A percentile compares a stretch with the other conserved stretches of the same genome.
phyloP scores from a whole-genome alignment of 2,113 vertebrate species.

The Paralichthys olivaceus region DNA sequence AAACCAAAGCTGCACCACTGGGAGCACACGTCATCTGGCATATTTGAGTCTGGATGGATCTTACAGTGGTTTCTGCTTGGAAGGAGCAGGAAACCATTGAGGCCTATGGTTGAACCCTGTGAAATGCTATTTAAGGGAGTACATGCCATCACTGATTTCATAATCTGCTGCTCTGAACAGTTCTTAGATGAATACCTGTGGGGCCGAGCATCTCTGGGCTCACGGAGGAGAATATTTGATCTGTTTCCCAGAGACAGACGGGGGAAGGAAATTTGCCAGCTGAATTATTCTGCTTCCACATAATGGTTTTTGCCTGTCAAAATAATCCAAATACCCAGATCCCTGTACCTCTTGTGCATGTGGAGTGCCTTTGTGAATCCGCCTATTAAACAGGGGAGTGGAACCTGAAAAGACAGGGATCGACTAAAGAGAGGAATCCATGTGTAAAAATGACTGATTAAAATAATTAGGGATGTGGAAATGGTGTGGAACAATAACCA shows the following conservation, averaged over 20 bases:
- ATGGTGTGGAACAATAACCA: constrained; percentile 79
- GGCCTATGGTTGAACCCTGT: constrained; percentile 61
- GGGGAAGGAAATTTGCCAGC: constrained; percentile 21
- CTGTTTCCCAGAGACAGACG: constrained; percentile 21
- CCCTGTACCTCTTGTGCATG: constrained; percentile 2
- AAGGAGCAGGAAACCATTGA: constrained; percentile 49
- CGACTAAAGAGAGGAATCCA: constrained; percentile 58
- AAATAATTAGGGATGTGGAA: constrained; percentile 77
- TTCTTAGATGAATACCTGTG: constrained; percentile 50
- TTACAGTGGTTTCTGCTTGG: constrained; percentile 44
- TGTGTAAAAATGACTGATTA: constrained; percentile 76
- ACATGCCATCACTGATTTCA: constrained; percentile 64
- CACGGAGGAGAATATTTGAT: constrained; percentile 35
- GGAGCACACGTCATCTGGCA: constrained; percentile 54
- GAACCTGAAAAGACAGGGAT: not conserved
- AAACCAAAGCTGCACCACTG: constrained; percentile 68
- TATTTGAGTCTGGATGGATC: constrained; percentile 62
- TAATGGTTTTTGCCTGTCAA: constrained; percentile 42
- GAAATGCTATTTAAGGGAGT: constrained; percentile 62
- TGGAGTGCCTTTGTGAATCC: constrained; percentile 9
- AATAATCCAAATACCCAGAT: constrained; percentile 35
- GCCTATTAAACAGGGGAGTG: not conserved
- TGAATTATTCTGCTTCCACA: constrained; percentile 33
- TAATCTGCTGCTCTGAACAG: constrained; percentile 45
- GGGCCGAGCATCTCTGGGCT: constrained; percentile 36